These are phyloP conservation scores for Pomatorhinus ruficollis DNA, from an alignment of 2,113 vertebrate genomes.

Conservation along the genomic window DNA sequence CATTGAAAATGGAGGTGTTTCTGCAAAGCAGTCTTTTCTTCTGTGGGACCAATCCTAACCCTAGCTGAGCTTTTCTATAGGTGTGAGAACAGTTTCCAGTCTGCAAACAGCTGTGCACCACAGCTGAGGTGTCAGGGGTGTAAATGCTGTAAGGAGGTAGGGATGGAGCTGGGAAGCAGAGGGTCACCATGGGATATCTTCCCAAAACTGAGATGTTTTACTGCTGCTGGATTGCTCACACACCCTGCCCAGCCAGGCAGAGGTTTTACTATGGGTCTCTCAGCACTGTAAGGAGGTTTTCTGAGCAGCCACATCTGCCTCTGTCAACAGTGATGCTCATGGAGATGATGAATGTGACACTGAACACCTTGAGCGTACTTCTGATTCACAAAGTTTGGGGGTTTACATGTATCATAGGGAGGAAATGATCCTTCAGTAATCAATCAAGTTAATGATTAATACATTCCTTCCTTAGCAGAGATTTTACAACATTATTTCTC, in stretches of 20 bases:
- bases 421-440: constrained; percentile 58
- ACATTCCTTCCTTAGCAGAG: constrained; percentile 29
- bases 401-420: constrained; percentile 40
- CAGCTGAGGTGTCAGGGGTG: not conserved
- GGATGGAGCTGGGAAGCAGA: not conserved
- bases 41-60: not conserved
- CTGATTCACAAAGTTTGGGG: constrained; percentile 52
- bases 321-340: not conserved
- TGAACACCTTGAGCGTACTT: constrained; percentile 41
- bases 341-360: constrained; percentile 40
- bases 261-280: not conserved
- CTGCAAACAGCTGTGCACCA: not conserved
- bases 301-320: not conserved
- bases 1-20: not conserved
- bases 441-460: constrained; percentile 60
- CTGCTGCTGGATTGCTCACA: not conserved
- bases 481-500: constrained; percentile 46
- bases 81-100: not conserved
- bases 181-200: not conserved
- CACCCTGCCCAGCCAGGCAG: not conserved
- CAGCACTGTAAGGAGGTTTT: not conserved
- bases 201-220: not conserved
- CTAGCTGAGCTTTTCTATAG: not conserved
- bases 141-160: not conserved
- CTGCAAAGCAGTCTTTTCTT: not conserved